These are phyloP conservation scores for Mionectes olivaceus DNA, from an alignment of 2,797 vertebrate species.

Conservation along the genomic window DNA sequence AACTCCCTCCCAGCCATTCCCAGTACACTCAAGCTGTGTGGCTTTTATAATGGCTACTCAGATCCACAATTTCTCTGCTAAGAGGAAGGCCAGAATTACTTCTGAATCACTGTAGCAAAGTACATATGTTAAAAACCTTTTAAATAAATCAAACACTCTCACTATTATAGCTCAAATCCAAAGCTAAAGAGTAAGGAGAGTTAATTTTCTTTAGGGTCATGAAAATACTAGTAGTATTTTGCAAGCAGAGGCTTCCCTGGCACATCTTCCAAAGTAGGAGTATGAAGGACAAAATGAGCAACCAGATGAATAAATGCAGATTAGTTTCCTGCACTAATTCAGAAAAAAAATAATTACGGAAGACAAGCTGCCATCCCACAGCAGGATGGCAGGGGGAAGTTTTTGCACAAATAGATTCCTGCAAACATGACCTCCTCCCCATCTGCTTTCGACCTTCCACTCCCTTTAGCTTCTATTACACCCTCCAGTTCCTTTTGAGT, in stretches of 20 bases:
- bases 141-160: neutral
- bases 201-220: neutral
- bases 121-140: neutral
- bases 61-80: neutral
- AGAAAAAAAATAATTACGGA: neutral
- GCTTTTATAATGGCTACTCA: neutral
- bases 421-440: neutral
- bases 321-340: neutral
- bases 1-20: rapidly evolving
- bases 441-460: neutral
- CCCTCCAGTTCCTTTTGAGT: neutral
- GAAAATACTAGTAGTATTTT: neutral
- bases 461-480: neutral
- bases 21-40: neutral
- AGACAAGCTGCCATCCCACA: neutral
- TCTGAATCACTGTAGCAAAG: neutral
- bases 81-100: neutral
- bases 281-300: neutral
- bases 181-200: neutral
- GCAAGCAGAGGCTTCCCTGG: neutral
- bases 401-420: neutral
- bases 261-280: neutral
- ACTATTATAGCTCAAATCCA: neutral
- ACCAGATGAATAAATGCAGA: neutral
- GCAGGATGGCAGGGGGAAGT: neutral